Conservation (phyloP, 2,888 invertebrate species). For the Synanthedon myopaeformis region DNA sequence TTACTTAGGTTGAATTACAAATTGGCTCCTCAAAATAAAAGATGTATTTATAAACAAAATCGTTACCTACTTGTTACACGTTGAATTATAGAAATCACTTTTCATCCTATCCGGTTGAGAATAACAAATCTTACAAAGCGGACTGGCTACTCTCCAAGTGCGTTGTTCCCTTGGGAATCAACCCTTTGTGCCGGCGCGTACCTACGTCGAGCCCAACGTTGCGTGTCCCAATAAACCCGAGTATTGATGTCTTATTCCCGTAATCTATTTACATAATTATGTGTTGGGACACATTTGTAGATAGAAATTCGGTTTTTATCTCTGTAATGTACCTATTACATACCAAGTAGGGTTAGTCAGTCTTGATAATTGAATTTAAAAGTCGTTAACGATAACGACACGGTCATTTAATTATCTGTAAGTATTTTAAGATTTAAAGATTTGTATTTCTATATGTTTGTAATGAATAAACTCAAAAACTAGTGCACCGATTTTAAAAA, state of each 20-base stretch:
- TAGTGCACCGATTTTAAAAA: no score
- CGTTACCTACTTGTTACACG: no score
- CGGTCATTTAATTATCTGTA: no score
- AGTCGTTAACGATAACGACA: no score
- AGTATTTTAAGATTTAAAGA: no score
- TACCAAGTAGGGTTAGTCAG: no score
- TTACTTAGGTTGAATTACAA: background rate
- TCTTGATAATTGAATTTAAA: no score
- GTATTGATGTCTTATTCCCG: background rate
- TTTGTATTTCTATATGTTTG: no score
- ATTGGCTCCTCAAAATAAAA: background rate
- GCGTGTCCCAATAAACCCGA: background rate
- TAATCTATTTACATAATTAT: background rate
- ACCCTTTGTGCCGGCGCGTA: background rate
- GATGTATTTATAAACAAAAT: background rate
- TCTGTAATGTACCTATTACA: background rate
- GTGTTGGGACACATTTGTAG: background rate
- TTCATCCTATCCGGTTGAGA: background rate
- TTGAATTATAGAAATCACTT: background rate
- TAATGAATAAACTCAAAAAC: no score
- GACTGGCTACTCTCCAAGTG: background rate
- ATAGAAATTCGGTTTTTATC: background rate
- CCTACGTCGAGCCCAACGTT: background rate
- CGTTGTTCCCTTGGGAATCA: background rate
- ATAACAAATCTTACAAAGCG: background rate